Conservation (phyloP, 2,888 invertebrate species). For the Erebia aethiops region DNA sequence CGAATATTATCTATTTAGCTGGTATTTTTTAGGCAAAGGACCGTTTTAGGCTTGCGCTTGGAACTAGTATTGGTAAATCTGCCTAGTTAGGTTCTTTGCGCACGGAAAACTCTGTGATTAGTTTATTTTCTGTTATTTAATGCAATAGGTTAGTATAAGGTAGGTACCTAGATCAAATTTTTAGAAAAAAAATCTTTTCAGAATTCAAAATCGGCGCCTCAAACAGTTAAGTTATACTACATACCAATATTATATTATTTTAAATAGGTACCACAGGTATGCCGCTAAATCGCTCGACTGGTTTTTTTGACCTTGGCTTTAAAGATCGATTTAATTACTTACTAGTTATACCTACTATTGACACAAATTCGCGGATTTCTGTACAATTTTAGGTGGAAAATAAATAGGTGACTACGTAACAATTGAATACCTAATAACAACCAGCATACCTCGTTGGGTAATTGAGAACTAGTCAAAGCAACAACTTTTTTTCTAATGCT, state of each 20-base stretch:
- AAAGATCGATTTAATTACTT: conserved; percentile 13
- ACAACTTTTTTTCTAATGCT: no score
- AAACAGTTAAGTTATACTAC: neutral
- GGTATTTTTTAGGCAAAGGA: neutral
- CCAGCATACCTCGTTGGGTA: no score
- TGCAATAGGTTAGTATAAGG: no score
- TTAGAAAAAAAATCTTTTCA: neutral
- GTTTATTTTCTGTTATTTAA: no score
- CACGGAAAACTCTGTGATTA: no score
- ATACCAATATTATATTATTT: neutral
- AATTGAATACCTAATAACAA: no score
- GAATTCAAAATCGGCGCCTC: neutral
- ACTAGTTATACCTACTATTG: neutral
- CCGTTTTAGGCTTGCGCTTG: neutral
- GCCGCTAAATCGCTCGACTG: conserved; percentile 27
- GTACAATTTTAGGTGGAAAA: neutral
- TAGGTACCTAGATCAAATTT: neutral
- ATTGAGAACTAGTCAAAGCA: no score
- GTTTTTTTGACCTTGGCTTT: conserved; percentile 30
- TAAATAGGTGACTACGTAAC: no score
- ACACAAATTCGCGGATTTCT: neutral
- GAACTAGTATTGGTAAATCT: neutral
- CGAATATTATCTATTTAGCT: neutral
- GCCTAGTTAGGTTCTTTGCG: no score
- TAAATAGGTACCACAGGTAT: conserved; percentile 14